These are phyloP conservation scores for Eudorcas thomsonii DNA, from an alignment of 2,113 vertebrate species.

Conservation along the genomic window DNA sequence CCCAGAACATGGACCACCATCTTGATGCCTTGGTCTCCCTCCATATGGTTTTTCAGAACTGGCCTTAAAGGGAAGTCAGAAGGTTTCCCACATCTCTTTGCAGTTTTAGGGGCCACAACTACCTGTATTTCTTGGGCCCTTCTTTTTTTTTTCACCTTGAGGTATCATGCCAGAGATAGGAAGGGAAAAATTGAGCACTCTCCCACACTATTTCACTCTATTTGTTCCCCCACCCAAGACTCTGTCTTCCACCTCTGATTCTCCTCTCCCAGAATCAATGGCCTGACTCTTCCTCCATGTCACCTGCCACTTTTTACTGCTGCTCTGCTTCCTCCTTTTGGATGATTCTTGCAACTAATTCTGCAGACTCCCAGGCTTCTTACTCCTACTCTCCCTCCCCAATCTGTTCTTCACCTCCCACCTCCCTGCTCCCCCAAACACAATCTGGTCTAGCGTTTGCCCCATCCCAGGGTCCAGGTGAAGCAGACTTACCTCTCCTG, in stretches of 20 bases:
- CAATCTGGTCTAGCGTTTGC: background rate
- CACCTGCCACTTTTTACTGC: background rate
- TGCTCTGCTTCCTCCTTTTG: background rate
- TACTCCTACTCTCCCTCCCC: background rate
- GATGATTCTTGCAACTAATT: background rate
- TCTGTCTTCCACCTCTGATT: background rate
- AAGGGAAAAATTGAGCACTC: background rate
- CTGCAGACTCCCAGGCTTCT: background rate
- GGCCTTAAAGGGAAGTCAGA: background rate
- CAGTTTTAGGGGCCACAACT: background rate
- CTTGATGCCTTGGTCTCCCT: background rate
- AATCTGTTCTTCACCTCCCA: background rate
- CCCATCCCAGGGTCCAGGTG: background rate
- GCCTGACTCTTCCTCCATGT: background rate
- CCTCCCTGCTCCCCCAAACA: background rate
- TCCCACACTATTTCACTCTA: background rate
- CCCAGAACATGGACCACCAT: background rate
- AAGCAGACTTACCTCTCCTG: background rate
- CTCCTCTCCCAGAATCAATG: background rate
- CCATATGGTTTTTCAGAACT: background rate
- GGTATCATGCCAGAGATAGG: background rate
- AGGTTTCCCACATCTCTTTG: background rate
- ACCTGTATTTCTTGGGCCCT: background rate
- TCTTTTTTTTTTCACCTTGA: background rate
- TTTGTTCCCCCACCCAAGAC: no score